A percentile compares a stretch with the other conserved stretches of the same genome.
These are phyloP conservation scores for Sebastes paucispinis DNA, from an alignment of 2,797 vertebrate species.

Conservation along the genomic window DNA sequence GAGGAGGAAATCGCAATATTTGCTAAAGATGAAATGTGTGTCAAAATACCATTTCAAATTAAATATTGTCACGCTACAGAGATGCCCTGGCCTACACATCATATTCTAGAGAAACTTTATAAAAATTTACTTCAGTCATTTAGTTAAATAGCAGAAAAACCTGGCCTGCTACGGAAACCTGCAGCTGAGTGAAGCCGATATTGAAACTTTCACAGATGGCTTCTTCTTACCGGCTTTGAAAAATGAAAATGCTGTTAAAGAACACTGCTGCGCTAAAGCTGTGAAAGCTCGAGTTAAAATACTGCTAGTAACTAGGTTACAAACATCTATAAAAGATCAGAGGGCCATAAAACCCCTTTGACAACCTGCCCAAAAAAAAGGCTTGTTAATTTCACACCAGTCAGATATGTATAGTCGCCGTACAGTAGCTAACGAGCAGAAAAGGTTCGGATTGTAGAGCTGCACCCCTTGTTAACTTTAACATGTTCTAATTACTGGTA, in stretches of 20 bases:
- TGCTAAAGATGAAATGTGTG: no score
- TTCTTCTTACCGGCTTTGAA: constrained; percentile 8
- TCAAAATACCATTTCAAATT: no score
- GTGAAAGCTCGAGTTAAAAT: not conserved
- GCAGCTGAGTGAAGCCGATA: not conserved
- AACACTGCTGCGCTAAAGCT: not conserved
- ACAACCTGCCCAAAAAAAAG: constrained; percentile 26
- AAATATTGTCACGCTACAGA: no score
- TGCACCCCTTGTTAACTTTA: constrained; percentile 13
- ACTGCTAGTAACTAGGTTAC: constrained; percentile 14
- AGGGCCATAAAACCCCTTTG: not conserved
- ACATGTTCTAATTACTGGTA: constrained; percentile 10
- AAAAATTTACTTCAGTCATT: not conserved
- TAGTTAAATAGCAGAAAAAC: not conserved
- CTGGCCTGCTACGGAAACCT: not conserved
- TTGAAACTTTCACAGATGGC: not conserved
- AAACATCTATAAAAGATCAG: constrained; percentile 29
- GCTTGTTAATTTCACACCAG: constrained; percentile 47
- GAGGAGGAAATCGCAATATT: no score
- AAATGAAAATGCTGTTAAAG: not conserved
- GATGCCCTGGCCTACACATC: no score
- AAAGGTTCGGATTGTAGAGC: constrained; percentile 21
- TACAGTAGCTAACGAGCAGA: constrained; percentile 2
- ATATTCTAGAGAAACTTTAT: not conserved
- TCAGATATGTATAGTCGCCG: not conserved